Conservation (phyloP, 2,113 vertebrate species). For the Pachyramphus minor region DNA sequence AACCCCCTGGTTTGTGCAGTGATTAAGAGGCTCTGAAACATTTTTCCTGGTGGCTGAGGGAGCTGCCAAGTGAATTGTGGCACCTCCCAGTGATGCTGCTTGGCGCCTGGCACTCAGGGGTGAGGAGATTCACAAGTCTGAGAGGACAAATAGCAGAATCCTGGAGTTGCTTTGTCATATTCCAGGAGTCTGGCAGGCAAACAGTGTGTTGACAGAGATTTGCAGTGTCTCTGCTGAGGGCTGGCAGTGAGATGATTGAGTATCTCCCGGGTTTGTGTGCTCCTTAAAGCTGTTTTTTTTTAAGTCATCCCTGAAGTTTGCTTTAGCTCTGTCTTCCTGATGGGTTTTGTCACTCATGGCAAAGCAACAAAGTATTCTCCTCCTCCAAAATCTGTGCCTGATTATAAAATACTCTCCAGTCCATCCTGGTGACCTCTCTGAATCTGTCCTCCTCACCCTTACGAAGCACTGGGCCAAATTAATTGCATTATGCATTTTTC, state of each 20-base stretch:
- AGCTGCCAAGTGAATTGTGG: neutral
- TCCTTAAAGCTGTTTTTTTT: neutral
- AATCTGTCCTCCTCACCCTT: neutral
- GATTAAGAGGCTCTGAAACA: neutral
- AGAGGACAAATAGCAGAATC: neutral
- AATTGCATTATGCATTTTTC: neutral
- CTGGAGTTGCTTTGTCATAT: neutral
- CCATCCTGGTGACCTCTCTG: neutral
- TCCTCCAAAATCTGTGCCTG: neutral
- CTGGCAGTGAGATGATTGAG: neutral
- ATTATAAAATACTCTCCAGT: rapidly evolving
- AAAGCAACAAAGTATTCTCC: neutral
- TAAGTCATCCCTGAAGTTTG: neutral
- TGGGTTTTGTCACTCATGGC: neutral
- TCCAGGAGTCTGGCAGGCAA: neutral
- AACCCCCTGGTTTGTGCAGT: neutral
- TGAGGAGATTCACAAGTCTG: neutral
- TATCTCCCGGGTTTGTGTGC: neutral
- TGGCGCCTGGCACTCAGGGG: neutral
- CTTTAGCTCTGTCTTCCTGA: neutral
- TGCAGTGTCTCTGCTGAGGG: neutral
- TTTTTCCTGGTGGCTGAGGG: neutral
- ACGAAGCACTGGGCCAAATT: neutral
- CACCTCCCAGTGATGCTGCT: neutral
- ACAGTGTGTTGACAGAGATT: neutral